These are phyloP conservation scores for Tortricodes alternella DNA, from an alignment of 2,888 invertebrate genomes.

Conservation along the genomic window DNA sequence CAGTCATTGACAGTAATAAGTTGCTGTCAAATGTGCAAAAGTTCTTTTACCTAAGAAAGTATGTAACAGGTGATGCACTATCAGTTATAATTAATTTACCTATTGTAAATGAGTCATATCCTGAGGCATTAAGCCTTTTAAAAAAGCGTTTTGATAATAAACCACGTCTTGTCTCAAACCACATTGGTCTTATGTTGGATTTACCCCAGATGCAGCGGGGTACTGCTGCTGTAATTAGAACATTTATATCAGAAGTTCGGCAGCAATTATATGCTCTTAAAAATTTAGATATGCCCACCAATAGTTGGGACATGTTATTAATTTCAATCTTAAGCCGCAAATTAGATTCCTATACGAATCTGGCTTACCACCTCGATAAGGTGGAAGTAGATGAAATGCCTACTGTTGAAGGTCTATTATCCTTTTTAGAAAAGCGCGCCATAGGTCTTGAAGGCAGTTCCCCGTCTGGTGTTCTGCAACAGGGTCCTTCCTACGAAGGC, in stretches of 20 bases:
- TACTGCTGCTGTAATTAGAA: neutral
- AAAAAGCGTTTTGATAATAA: neutral
- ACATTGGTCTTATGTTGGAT: neutral
- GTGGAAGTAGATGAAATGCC: neutral
- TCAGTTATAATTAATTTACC: neutral
- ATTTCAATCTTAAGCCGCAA: neutral
- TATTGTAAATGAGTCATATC: neutral
- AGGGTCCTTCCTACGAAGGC: neutral
- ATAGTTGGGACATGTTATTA: conserved; percentile 10
- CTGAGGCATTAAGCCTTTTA: neutral
- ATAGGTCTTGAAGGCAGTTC: conserved; percentile 26
- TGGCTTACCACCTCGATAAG: neutral
- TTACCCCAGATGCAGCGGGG: neutral
- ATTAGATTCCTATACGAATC: neutral
- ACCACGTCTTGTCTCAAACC: neutral
- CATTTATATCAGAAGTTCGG: neutral
- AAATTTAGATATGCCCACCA: neutral
- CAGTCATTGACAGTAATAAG: neutral
- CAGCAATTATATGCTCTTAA: conserved; percentile 8
- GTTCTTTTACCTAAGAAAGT: neutral
- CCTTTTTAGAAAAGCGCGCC: conserved; percentile 29
- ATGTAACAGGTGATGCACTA: neutral
- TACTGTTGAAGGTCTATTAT: conserved; percentile 25
- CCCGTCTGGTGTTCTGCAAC: no score
- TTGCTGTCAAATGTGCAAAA: neutral